Percentiles rank a stretch among this genome's conserved stretches.
phyloP scores from a whole-genome alignment of 2,113 vertebrate species.

The Echinops telfairi region DNA sequence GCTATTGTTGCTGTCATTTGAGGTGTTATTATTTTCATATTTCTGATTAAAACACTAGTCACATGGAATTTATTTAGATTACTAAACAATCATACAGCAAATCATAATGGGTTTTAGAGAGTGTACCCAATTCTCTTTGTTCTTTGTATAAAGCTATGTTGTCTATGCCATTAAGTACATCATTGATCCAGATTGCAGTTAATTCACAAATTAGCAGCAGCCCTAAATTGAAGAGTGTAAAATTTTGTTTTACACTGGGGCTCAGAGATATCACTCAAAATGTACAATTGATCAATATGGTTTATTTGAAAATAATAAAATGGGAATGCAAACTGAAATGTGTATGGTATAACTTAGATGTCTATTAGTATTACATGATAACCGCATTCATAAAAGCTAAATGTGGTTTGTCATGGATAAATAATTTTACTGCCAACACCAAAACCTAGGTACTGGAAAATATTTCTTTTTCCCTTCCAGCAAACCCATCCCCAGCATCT shows the following conservation, averaged over 20 bases:
- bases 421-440: slow-evolving; percentile 63
- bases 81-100: neutral
- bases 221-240: neutral
- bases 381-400: slow-evolving; percentile 60
- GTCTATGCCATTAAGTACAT: neutral
- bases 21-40: slow-evolving; percentile 9
- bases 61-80: neutral
- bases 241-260: slow-evolving; percentile 10
- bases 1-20: neutral
- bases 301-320: slow-evolving; percentile 8
- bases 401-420: slow-evolving; percentile 59
- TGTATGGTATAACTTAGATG: neutral
- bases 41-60: slow-evolving; percentile 9
- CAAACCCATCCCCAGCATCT: slow-evolving; percentile 71
- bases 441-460: slow-evolving; percentile 68
- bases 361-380: slow-evolving; percentile 34
- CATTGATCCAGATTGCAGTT: neutral
- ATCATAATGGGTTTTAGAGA: no score
- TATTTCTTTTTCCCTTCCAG: slow-evolving; percentile 62
- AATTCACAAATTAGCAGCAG: neutral
- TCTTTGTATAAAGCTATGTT: neutral
- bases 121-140: no score
- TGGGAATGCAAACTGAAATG: slow-evolving; percentile 23
- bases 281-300: neutral
- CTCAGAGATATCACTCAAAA: slow-evolving; percentile 25